Base-by-base conservation (phyloP, 2,888 invertebrate species). In the Apocheima hispidaria region DNA sequence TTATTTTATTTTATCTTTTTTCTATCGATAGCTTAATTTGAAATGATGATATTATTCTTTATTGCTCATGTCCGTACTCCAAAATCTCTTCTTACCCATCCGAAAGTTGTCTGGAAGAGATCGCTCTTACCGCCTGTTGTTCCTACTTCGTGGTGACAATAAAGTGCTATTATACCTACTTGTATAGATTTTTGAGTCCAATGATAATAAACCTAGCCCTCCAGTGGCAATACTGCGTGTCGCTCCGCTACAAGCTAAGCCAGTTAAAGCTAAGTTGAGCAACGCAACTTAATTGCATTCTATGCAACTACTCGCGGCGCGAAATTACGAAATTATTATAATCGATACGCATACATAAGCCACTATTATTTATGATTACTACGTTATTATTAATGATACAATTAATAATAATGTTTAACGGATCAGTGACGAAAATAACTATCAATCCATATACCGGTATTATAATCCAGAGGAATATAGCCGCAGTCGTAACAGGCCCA, bases 231-330 rank as follows among this genome's bases (percentile, higher is more conserved):
- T 9, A 54, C 65, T 61, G 63, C 7, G 2, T 30, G 1, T n/a
- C 2, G 3, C 1, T 52, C 14, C 56, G 44, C 62, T 69, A 51
- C 48, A 48, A 5, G 21, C 30, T 55, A 49, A 51, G 57, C 66
- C 60, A 63, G 68, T 66, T 65, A 65, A 56, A 63, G 58, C 56
- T 59, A 54, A 60, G 62, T 69, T 64, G 60, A 58, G 66, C 66
- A 69, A 69, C 46, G 62, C 54, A n/a, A 49, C 38, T 59, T 64
- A 63, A 63, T 66, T 69, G 66, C 50, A 64, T 63, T 65, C 66
- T 60, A 60, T 66, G 66, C 62, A 69, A 64, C 56, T 36, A 64
- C 56, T 36, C 18, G 62, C 51, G 48, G 23, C 44, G 53, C 44
- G 21, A 4, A 16, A 18, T 57, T 60, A 44, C 40, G 49, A 44